Base-by-base conservation (phyloP, 2,888 invertebrate species). In the Nephrotoma guestfalica region DNA sequence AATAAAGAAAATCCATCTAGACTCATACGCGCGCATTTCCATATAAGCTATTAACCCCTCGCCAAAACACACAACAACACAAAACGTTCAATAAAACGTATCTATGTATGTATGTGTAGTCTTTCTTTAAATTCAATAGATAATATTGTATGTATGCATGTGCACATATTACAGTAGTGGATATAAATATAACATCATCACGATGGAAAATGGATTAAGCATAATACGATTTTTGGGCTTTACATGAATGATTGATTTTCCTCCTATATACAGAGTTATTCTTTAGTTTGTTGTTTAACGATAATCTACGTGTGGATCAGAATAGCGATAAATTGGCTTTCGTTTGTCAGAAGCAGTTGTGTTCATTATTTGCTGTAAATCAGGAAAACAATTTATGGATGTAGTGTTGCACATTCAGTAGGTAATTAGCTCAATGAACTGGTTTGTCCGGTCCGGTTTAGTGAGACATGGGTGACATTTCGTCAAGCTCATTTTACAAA, bases 21-120 rank as follows among this genome's bases (percentile, higher is more conserved):
- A 84, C 51, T 86, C 87, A 83, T 84, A 86, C 71, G 71, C 86
- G 87, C 86, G 86, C 86, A 86, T 87, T 84, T 84, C 86, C 41
- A 51, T 51, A 87, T 86, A 87, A 86, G 87, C 87, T 86, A 87
- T 86, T 87, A 87, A 87, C 87, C 87, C 86, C 87, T 87, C 86
- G 43, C 86, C 51, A 86, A 83, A 87, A 86, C 43, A 41, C 86
- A 86, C 86, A 42, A 30, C 30, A 30, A 30, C 30, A 30, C 18
- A 71, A 71, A 71, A 71, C 71, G 71, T 9, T 71, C 30, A 71
- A 71, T 71, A 30, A 84, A 51, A 57, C 40, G 1, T 30, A 30
- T 30, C 30, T 7, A 30, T 71, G 30, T 71, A 71, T 71, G 71
- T 71, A 30, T 71, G 15, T 86, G 84, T 86, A 84, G 84, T 84